Base-by-base conservation (phyloP, 2,888 invertebrate species). In the Tachina grossa region DNA sequence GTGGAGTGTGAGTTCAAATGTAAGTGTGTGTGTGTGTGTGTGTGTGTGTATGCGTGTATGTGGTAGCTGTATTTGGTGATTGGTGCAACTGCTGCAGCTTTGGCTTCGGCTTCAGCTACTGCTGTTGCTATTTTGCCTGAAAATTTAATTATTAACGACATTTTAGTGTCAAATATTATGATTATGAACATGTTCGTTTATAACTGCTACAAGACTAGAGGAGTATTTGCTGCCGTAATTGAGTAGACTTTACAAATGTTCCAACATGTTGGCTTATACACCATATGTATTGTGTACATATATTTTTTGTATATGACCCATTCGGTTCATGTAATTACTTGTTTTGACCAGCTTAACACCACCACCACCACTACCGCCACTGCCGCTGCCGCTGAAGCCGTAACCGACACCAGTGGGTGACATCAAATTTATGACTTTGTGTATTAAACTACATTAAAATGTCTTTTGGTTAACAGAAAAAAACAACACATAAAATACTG, bases 141-240 rank as follows among this genome's bases (percentile, higher is more conserved):
- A 85, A 85, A 85, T 85, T 85, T 84, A 85, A 87, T 87, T 88
- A 88, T 88, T 88, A 88, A 88, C 86, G 88, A 88, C 87, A 87
- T 87, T 87, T 88, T 84, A 88, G 86, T 88, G 88, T 88, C 87
- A 87, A 87, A 87, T 87, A 79, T 86, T 87, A 87, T 86, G 87
- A 87, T 86, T 84, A 83, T 83, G 80, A 77, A 82, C 76, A 68
- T 75, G 81, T 77, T 78, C 72, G 75, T 76, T 76, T 65, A 13
- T 49, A 45, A 51, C 55, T 22, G 2, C 43, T 43, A 19, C 69
- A 31, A 45, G 39, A 53, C 71, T 65, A 45, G 76, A 83, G 71
- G 63, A 71, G 71, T 66, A 49, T 71, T 71, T 43, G 16, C 45
- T 19, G 78, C 51, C 61, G 65, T 66, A 72, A 74, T 43, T 79